These are phyloP conservation scores for Aphidius colemani DNA, from an alignment of 2,888 invertebrate genomes.

Conservation along the genomic window DNA sequence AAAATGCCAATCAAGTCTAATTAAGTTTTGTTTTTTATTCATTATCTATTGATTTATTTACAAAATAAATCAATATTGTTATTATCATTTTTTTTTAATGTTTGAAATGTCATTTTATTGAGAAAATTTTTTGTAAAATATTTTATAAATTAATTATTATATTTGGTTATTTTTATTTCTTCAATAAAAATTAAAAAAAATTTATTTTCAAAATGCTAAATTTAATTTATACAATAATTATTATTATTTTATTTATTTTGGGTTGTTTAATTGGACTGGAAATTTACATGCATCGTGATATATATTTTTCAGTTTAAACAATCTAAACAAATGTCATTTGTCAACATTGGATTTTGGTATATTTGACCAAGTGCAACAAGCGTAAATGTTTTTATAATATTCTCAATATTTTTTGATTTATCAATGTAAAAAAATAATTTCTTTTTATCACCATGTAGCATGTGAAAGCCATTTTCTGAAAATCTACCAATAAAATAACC, in stretches of 20 bases:
- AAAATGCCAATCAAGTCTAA: slow-evolving; percentile 3
- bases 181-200: background rate
- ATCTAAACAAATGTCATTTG: background rate
- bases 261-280: slow-evolving; percentile 45
- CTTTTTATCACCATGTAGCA: slow-evolving; percentile 43
- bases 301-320: slow-evolving; percentile 42
- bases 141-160: background rate
- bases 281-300: slow-evolving; percentile 49
- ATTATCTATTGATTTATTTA: too few species aligned
- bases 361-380: slow-evolving; percentile 39
- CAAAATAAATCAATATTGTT: too few species aligned
- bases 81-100: too few species aligned
- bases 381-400: slow-evolving; percentile 37
- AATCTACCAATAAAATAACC: slow-evolving; percentile 67
- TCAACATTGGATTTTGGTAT: background rate
- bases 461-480: slow-evolving; percentile 76
- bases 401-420: slow-evolving; percentile 33
- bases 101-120: too few species aligned
- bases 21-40: slow-evolving; percentile 21
- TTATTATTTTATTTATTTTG: slow-evolving; percentile 30
- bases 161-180: background rate
- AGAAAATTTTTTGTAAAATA: background rate
- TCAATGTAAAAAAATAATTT: slow-evolving; percentile 29
- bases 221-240: slow-evolving; percentile 32
- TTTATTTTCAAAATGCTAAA: slow-evolving; percentile 25